Base-by-base conservation (phyloP, 2,888 invertebrate species). In the Chirona hameri region DNA sequence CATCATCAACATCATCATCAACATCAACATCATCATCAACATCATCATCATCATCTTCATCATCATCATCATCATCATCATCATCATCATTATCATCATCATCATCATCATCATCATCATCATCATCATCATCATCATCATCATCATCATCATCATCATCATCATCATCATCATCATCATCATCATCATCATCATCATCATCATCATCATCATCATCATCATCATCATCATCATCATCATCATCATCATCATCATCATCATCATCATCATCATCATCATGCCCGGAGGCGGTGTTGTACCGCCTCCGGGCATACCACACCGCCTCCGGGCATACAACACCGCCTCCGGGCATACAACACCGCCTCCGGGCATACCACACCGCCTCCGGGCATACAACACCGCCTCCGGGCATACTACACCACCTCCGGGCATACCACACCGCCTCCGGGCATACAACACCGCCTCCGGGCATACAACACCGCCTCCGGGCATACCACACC, bases 11-110 rank as follows among this genome's bases (percentile, higher is more conserved):
- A 65, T 65, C n/a, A 65, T 65, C n/a, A 65, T 65, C n/a, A 65
- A 21, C n/a, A 65, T 65, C n/a, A 65, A 21, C n/a, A 65, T 65
- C n/a, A 65, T 65, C n/a, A 65, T 65, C n/a, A 65, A 21, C n/a
- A 65, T 65, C n/a, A 65, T 65, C n/a, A 65, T 65, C n/a, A 65
- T 65, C n/a, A 65, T 65, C n/a, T 21, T 65, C n/a, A 65, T 65
- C n/a, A 65, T 65, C n/a, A 65, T 65, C n/a, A 65, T 65, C n/a
- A 65, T 65, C n/a, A 65, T 65, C 65, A 65, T 65, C n/a, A 65
- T 65, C n/a, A 65, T 65, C n/a, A 65, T 65, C n/a, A 65, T 65
- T n/a, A 65, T 65, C 65, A 65, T 65, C 65, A 65, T 65, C 65
- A 65, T 65, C 65, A 65, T 65, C 65, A 65, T 65, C 65, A 65